Conservation (phyloP, 1,140 invertebrate genomes). For the Brachionus angularis region DNA sequence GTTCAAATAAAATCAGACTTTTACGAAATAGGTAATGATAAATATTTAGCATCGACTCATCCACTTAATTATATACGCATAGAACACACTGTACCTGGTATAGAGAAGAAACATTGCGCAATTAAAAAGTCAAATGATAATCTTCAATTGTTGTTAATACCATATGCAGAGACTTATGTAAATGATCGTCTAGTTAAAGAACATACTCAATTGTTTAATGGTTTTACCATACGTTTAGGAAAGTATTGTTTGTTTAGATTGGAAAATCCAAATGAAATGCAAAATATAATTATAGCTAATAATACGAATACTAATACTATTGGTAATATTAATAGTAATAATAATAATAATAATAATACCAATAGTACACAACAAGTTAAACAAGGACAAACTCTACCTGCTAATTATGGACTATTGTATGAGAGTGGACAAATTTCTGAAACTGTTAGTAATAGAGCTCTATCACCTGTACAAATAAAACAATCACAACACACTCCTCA, state of each 20-base stretch:
- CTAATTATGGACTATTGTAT: constrained; percentile 33
- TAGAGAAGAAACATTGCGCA: constrained; percentile 86
- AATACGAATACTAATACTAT: no score
- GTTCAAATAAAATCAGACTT: constrained; percentile 54
- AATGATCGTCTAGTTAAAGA: constrained; percentile 85
- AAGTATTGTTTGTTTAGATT: constrained; percentile 84
- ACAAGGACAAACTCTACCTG: background rate
- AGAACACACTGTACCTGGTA: constrained; percentile 55
- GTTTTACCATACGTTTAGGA: constrained; percentile 62
- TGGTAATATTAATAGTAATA: no score
- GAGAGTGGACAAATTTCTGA: constrained; percentile 13
- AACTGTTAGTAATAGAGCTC: background rate
- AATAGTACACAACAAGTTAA: background rate
- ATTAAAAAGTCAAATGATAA: constrained; percentile 83
- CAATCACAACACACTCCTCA: background rate
- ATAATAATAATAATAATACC: constrained; percentile 3
- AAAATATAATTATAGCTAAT: background rate
- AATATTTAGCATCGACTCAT: constrained; percentile 26
- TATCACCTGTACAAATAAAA: background rate
- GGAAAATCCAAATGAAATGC: constrained; percentile 69
- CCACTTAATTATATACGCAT: constrained; percentile 27
- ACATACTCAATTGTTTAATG: constrained; percentile 77
- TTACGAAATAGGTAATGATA: constrained; percentile 44
- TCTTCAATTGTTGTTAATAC: constrained; percentile 83
- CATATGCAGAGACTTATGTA: constrained; percentile 86